These are phyloP conservation scores for Chrysogorgia sp. DNA, from an alignment of 92 coral and sea anemone genomes.

Conservation along the genomic window DNA sequence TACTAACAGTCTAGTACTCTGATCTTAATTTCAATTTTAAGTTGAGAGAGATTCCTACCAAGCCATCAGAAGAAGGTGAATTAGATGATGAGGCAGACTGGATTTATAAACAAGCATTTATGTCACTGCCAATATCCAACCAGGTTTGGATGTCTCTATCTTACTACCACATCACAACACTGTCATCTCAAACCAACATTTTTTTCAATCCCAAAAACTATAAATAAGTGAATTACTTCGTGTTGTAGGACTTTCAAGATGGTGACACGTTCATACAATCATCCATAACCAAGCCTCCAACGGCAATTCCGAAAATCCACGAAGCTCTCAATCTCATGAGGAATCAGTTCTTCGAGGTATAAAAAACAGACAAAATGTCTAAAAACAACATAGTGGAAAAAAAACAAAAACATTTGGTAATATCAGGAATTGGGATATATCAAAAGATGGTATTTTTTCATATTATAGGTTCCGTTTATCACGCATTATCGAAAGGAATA, in stretches of 20 bases:
- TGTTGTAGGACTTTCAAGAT: conserved; percentile 70
- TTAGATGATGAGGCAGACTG: conserved; percentile 96
- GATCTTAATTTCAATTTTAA: background rate
- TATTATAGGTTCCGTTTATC: conserved; percentile 84
- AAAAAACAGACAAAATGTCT: no score
- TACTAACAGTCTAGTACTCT: no score
- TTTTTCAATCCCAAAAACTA: no score
- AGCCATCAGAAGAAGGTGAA: conserved; percentile 93
- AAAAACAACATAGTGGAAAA: no score
- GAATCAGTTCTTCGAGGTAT: conserved; percentile 95
- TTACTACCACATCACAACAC: no score
- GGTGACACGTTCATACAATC: conserved; percentile 65
- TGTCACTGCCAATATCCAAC: conserved; percentile 83
- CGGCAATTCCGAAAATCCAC: conserved; percentile 80
- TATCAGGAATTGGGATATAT: background rate
- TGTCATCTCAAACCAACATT: no score
- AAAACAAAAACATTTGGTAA: background rate
- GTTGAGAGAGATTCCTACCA: conserved; percentile 85
- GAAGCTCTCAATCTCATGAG: conserved; percentile 96
- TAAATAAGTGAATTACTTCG: background rate
- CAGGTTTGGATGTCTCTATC: conserved; percentile 43
- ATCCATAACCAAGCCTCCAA: conserved; percentile 74
- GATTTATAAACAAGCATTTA: conserved; percentile 89
- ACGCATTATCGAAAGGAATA: conserved; percentile 97
- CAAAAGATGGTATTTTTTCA: background rate